Percentiles rank a stretch among this genome's conserved stretches.
Conservation (phyloP, 1,140 invertebrate genomes). For the Helicoverpa armigera region DNA sequence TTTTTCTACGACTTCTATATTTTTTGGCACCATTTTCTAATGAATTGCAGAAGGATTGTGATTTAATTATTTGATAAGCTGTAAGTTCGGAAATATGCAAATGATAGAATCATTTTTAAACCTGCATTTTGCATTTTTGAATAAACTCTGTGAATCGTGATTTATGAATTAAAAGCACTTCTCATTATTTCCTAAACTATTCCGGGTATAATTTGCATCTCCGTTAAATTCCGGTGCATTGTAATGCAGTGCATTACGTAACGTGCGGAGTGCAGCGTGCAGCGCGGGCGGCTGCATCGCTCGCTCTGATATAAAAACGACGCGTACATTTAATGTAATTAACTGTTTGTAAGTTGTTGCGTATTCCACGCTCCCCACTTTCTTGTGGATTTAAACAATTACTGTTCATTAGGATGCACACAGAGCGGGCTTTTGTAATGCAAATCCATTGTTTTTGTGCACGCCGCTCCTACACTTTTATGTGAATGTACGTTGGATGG, state of each 20-base stretch:
- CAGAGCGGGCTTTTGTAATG: slow-evolving; percentile 66
- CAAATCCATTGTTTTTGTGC: slow-evolving; percentile 69
- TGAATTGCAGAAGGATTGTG: too few relatives aligned
- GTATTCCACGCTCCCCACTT: slow-evolving; percentile 58
- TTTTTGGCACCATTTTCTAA: too few relatives aligned
- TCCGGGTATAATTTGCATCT: neutral
- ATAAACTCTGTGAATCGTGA: too few relatives aligned
- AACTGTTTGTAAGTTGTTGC: slow-evolving; percentile 64
- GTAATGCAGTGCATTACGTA: slow-evolving; percentile 5
- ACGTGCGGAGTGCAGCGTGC: neutral
- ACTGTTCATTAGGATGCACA: slow-evolving; percentile 72
- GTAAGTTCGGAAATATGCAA: too few relatives aligned
- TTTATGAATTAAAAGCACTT: too few relatives aligned
- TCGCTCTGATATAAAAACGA: slow-evolving; percentile 35
- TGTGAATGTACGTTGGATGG: slow-evolving; percentile 26
- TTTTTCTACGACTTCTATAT: too few relatives aligned
- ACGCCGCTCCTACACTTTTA: slow-evolving; percentile 33
- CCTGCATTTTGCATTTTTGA: too few relatives aligned
- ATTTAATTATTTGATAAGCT: too few relatives aligned
- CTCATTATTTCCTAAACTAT: neutral
- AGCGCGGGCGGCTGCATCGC: slow-evolving; percentile 8
- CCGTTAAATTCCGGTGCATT: neutral
- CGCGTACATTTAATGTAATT: slow-evolving; percentile 59
- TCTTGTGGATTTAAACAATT: slow-evolving; percentile 78
- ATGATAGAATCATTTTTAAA: too few relatives aligned